phyloP scores from a whole-genome alignment of 2,888 invertebrate species.

The Heteropelma amictum region DNA sequence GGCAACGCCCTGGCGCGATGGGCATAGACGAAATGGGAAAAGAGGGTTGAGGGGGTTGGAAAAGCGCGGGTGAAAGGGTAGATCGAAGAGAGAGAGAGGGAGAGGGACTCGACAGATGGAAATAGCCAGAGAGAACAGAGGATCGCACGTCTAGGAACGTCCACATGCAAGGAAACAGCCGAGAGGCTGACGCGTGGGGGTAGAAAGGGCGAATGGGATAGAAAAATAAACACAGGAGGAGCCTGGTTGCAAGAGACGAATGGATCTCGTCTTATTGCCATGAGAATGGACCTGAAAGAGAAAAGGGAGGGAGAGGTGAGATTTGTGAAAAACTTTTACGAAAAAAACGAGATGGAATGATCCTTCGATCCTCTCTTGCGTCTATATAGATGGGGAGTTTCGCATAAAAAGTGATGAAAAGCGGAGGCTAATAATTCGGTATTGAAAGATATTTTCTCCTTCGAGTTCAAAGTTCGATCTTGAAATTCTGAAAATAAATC shows the following conservation, averaged over 20 bases:
- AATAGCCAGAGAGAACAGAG: conserved; percentile 3
- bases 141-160: background rate
- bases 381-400: no score
- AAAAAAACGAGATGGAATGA: no score
- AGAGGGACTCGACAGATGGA: background rate
- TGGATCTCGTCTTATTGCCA: conserved; percentile 27
- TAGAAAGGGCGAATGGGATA: conserved; percentile 36
- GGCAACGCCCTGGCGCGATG: conserved; percentile 36
- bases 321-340: no score
- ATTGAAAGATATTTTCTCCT: no score
- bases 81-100: conserved; percentile 12
- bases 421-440: no score
- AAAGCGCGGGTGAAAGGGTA: conserved; percentile 29
- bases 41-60: conserved; percentile 5
- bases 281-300: conserved; percentile 9
- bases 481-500: no score
- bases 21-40: conserved; percentile 15
- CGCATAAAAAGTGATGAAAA: no score
- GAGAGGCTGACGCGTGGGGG: conserved; percentile 14
- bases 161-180: background rate
- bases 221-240: conserved; percentile 37
- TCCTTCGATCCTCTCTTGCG: no score
- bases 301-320: background rate
- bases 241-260: conserved; percentile 34
- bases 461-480: no score